Evolutionary conservation across 2,888 invertebrate species (phyloP), one percentile per base, ranked within the genome.

Genomic region (Drosophila helvetica): DNA sequence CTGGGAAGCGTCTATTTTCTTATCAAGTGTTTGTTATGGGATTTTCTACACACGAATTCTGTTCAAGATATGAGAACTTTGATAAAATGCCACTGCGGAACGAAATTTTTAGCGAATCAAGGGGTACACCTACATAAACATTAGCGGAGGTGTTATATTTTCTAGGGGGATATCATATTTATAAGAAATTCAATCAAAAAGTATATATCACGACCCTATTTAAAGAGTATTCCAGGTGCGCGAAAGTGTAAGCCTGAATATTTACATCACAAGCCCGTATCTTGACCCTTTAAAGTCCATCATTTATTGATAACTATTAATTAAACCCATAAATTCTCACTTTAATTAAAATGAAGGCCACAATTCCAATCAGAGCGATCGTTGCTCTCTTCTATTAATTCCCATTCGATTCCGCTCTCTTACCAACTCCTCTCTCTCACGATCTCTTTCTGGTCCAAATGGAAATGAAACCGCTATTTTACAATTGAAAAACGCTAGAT

Each of bases 1-100:
- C 38, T 42, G 18, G 15, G 50, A 45, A 42, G n/a, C 65, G 73
- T 71, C 65, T 60, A 71, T 42, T 17, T 18, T 43, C 86, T 88
- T 83, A 83, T 83, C 83, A 88, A n/a, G 9, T 88, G 76, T 86
- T 86, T 88, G 69, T 58, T 50, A 47, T 72, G 53, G 69, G 61
- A 51, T 83, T 86, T 78, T 79, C 66, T 74, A 55, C 45, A 55
- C 15, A 43, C 48, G 33, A 50, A 33, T 43, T 19, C 9, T 53
- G 69, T 70, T 74, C 86, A 38, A 38, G 86, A 72, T 74, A 72
- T 75, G 75, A 77, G 15, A 46, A 55, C 64, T 63, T 73, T 86
- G 88, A 83, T 83, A 83, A 86, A 83, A 80, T 69, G 45, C 61
- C 57, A 57, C 38, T 57, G 74, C 56, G 45, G 68, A 38, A 47